These are phyloP conservation scores for Hippocampus kuda DNA, from an alignment of 2,797 vertebrate species.

Conservation along the genomic window DNA sequence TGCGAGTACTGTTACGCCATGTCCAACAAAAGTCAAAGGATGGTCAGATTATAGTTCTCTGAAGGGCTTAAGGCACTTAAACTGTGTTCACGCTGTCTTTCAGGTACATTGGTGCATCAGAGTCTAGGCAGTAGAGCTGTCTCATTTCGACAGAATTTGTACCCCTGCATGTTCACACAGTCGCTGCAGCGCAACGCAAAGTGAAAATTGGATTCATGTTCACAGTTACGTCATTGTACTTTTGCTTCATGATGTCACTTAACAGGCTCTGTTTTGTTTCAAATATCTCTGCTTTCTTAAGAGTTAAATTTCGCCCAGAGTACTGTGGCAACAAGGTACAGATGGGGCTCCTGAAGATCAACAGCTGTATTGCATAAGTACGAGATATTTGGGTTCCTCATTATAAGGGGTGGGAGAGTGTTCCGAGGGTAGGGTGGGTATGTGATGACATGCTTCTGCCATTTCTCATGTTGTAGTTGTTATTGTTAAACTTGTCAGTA, in stretches of 20 bases:
- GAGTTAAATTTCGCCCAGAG: not conserved
- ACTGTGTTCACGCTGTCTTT: no score
- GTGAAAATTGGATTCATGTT: not conserved
- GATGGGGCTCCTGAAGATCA: not conserved
- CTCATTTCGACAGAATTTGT: no score
- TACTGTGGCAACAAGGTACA: not conserved
- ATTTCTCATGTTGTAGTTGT: conserved; percentile 13
- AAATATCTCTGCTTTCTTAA: not conserved
- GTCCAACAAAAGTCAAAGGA: no score
- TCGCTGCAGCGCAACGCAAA: no score
- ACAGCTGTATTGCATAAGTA: conserved; percentile 22
- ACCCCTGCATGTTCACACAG: no score
- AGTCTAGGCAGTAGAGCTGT: no score
- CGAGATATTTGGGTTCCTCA: conserved; percentile 3
- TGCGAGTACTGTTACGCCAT: no score
- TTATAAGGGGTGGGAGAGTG: not conserved
- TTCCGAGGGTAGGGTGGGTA: not conserved
- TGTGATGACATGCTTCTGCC: conserved; percentile 1
- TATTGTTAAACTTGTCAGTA: conserved; percentile 9
- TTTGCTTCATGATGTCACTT: not conserved
- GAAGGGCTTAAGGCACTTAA: no score
- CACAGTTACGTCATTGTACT: not conserved
- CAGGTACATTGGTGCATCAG: no score
- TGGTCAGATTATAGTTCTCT: no score
- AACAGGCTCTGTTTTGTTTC: not conserved